A percentile compares a stretch with the other conserved stretches of the same genome.
Conservation (phyloP, 2,113 vertebrate genomes). For the Phaetusa simplex region DNA sequence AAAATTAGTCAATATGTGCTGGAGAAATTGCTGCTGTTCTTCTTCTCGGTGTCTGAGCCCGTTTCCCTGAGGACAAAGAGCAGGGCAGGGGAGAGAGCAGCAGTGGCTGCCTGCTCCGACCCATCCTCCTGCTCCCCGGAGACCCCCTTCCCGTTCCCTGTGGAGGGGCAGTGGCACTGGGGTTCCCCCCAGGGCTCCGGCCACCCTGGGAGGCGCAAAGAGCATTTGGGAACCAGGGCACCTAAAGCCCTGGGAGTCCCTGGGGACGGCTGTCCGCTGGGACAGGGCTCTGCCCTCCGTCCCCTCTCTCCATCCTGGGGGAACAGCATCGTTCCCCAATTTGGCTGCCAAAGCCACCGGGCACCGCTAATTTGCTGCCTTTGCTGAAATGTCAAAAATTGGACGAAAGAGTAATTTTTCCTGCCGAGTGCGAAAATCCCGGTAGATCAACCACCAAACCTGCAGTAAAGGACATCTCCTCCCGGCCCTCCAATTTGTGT, state of each 20-base stretch:
- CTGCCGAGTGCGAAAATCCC: not conserved
- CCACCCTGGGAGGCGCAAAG: not conserved
- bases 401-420: not conserved
- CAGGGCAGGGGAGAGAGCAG: not conserved
- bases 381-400: not conserved
- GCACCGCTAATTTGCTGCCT: not conserved
- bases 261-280: not conserved
- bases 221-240: not conserved
- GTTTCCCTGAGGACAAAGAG: not conserved
- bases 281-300: not conserved
- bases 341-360: not conserved
- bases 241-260: not conserved
- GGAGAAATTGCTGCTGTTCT: slow-evolving; percentile 39
- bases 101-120: not conserved
- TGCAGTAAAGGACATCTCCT: not conserved
- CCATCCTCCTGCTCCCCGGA: not conserved
- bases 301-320: not conserved
- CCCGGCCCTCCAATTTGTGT: not conserved
- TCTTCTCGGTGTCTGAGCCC: not conserved
- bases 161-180: not conserved
- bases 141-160: fast-evolving
- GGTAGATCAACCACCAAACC: not conserved
- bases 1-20: slow-evolving; percentile 43
- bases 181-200: not conserved
- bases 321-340: fast-evolving